These are phyloP conservation scores for Catostylus mosaicus DNA, from an alignment of 30 jellyfish, hydroid and myxozoan species.

Conservation along the genomic window DNA sequence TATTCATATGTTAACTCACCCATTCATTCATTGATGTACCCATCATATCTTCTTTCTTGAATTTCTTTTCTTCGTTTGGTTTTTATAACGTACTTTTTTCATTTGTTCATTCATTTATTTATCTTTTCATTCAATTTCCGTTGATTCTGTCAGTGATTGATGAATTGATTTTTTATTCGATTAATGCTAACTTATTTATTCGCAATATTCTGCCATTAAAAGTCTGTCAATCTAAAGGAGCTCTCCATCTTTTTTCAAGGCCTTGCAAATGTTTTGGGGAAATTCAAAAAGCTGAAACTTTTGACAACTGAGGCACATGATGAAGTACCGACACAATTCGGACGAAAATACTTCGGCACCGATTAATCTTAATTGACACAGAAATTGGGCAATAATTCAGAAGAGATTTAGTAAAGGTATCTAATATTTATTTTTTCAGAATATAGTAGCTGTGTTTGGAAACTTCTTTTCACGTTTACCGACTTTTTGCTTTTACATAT, in stretches of 20 bases:
- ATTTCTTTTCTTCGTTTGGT: no score
- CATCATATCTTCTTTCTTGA: not conserved
- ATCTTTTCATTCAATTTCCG: no score
- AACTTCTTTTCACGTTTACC: no score
- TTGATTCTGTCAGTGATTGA: no score
- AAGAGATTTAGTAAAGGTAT: not conserved
- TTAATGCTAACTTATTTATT: no score
- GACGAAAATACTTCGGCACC: conserved; percentile 92
- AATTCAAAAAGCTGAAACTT: conserved; percentile 74
- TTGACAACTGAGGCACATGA: conserved; percentile 86
- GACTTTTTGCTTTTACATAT: no score
- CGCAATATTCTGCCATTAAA: not conserved
- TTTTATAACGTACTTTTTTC: no score
- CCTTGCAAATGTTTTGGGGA: conserved; percentile 61
- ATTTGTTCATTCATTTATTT: no score
- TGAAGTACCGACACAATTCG: conserved; percentile 90
- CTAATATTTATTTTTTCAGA: not conserved
- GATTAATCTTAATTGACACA: conserved; percentile 19
- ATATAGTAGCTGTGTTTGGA: not conserved
- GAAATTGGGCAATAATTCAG: not conserved
- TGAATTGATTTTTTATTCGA: no score
- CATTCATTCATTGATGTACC: not conserved
- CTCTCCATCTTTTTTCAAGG: conserved; percentile 36
- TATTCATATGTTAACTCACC: not conserved
- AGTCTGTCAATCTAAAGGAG: not conserved